Evolutionary conservation across 2,888 invertebrate genomes (phyloP).

Genomic region (Chelonus formosanus): DNA sequence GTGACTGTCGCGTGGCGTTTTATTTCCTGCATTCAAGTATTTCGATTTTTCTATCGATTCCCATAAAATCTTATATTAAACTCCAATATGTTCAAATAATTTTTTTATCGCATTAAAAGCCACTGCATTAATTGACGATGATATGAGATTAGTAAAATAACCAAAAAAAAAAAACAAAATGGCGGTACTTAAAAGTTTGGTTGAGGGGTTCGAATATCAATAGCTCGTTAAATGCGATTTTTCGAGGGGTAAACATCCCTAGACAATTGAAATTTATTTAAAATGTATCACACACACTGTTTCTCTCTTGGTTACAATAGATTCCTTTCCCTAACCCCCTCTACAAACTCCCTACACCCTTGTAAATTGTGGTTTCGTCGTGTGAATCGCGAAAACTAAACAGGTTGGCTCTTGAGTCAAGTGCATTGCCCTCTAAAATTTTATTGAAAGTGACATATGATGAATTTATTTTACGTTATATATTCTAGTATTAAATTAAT

Average conservation of each 20-base stretch:
- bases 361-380: conserved; percentile 33
- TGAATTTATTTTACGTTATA: not conserved
- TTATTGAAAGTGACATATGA: conserved; percentile 3
- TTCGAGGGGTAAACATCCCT: conserved; percentile 38
- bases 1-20: conserved; percentile 2
- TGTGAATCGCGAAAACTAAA: conserved; percentile 54
- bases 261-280: conserved; percentile 61
- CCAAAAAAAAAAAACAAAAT: too few relatives aligned
- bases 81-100: too few relatives aligned
- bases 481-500: not conserved
- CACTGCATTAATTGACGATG: not conserved
- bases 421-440: conserved; percentile 10
- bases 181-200: conserved; percentile 29
- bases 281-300: conserved; percentile 47
- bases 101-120: too few relatives aligned
- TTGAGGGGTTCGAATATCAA: conserved; percentile 54
- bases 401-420: conserved; percentile 53
- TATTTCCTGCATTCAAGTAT: too few relatives aligned
- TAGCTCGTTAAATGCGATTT: conserved; percentile 62
- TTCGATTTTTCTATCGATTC: too few relatives aligned
- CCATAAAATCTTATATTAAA: too few relatives aligned
- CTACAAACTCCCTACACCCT: conserved; percentile 18
- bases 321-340: conserved; percentile 14
- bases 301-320: conserved; percentile 18
- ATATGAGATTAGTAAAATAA: not conserved